phyloP scores from a whole-genome alignment of 1,140 invertebrate species.

The Cherax quadricarinatus region DNA sequence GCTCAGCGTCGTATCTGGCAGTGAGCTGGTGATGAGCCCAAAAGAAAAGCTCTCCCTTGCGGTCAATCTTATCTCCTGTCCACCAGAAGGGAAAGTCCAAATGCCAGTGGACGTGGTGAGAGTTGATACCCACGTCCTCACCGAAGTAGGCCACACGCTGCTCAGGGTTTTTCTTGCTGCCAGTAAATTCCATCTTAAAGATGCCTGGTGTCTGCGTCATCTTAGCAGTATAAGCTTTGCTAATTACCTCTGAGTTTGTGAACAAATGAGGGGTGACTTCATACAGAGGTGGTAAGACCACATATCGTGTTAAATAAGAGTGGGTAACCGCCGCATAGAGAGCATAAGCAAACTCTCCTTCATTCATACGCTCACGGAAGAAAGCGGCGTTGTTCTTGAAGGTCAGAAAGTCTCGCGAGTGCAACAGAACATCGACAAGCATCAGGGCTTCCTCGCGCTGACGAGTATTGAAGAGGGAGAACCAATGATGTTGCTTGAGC shows the following conservation, averaged over 20 bases:
- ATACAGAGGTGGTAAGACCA: conserved; percentile 78
- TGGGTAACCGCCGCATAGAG: no score
- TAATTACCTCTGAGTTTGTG: conserved; percentile 74
- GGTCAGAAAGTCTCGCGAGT: conserved; percentile 46
- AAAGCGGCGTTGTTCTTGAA: conserved; percentile 62
- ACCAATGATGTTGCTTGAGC: conserved; percentile 42
- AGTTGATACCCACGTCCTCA: no score
- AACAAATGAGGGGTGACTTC: conserved; percentile 16
- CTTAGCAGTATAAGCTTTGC: conserved; percentile 74
- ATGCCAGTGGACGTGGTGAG: no score
- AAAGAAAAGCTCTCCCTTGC: conserved; percentile 65
- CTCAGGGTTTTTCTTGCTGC: conserved; percentile 73
- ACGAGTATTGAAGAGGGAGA: conserved; percentile 14
- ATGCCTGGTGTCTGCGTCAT: conserved; percentile 74
- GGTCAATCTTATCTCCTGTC: no score
- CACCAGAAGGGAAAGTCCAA: no score
- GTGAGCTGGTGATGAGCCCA: conserved; percentile 70
- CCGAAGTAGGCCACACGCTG: conserved; percentile 72
- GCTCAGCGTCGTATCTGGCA: conserved; percentile 73
- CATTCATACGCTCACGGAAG: conserved; percentile 73
- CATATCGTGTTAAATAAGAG: conserved; percentile 64
- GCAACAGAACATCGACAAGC: conserved; percentile 60
- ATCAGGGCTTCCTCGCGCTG: conserved; percentile 67
- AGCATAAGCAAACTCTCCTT: conserved; percentile 59
- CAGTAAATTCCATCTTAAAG: conserved; percentile 59